These are phyloP conservation scores for Poeciliopsis retropinna DNA, from an alignment of 2,113 vertebrate species.

Conservation along the genomic window DNA sequence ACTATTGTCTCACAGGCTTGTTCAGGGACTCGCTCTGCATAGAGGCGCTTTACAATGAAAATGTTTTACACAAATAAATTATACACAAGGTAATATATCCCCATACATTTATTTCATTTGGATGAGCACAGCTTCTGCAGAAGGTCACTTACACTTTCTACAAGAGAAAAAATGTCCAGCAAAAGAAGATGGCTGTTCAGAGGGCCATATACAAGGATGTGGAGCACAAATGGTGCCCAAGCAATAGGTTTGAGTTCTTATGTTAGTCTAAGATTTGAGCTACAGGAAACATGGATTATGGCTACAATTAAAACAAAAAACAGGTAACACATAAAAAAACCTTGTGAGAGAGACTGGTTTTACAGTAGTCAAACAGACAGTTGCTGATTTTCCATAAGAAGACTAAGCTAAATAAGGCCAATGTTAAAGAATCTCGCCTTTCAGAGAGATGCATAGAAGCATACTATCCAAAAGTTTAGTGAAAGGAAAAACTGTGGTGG, in stretches of 20 bases:
- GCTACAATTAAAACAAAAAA: too few species aligned
- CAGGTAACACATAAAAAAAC: background rate
- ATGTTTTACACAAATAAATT: background rate
- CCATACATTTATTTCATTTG: background rate
- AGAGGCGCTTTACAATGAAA: background rate
- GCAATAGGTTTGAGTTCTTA: background rate
- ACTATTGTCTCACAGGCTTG: conserved; percentile 3
- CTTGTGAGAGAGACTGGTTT: background rate
- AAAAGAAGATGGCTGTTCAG: background rate
- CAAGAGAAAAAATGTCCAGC: background rate
- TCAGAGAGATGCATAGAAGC: background rate
- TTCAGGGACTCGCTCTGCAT: conserved; percentile 15
- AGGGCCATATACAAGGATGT: background rate
- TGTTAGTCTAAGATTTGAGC: background rate
- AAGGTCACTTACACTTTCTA: background rate
- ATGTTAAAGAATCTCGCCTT: background rate
- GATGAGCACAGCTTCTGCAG: background rate
- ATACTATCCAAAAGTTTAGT: background rate
- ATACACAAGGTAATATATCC: background rate
- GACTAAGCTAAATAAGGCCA: background rate
- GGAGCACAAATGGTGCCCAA: background rate
- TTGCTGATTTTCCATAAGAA: background rate
- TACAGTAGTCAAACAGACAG: background rate
- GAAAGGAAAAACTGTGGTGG: background rate
- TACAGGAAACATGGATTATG: background rate